Conservation (phyloP, 1,140 invertebrate species). For the Drosophila biarmipes region DNA sequence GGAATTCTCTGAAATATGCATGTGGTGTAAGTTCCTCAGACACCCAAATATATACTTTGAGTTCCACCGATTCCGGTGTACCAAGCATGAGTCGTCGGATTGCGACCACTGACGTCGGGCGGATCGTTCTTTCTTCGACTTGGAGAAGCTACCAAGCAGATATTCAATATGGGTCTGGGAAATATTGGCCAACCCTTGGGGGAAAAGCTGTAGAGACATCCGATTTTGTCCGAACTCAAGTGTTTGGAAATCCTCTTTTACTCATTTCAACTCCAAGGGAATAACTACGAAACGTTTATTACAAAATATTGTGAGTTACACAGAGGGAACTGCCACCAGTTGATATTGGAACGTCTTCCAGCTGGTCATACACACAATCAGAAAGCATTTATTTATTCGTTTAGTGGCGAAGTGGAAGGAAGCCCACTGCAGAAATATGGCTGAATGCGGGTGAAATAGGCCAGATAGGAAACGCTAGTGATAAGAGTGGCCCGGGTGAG, state of each 20-base stretch:
- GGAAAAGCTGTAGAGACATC: neutral
- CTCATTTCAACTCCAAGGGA: too few relatives aligned
- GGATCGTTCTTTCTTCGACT: neutral
- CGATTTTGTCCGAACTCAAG: neutral
- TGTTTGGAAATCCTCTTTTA: too few relatives aligned
- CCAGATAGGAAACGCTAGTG: neutral
- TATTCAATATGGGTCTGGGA: slow-evolving; percentile 9
- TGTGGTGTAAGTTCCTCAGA: slow-evolving; percentile 9
- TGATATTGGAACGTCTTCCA: neutral
- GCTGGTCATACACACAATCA: neutral
- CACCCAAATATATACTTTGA: neutral
- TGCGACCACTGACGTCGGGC: slow-evolving; percentile 19
- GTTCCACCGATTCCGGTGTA: slow-evolving; percentile 11
- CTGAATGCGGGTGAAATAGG: neutral
- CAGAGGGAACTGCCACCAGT: neutral
- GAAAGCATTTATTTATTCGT: neutral
- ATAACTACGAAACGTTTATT: too few relatives aligned
- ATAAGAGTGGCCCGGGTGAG: slow-evolving; percentile 21
- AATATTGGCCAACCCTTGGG: slow-evolving; percentile 9
- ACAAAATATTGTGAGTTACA: too few relatives aligned
- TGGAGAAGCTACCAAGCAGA: neutral
- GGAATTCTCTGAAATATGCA: neutral
- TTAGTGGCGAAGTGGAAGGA: neutral
- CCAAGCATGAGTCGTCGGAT: slow-evolving; percentile 13
- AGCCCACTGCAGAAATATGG: neutral